Evolutionary conservation across 2,113 vertebrate genomes (phyloP), one percentile per base, ranked within the genome.

Genomic region (Antennarius striatus): DNA sequence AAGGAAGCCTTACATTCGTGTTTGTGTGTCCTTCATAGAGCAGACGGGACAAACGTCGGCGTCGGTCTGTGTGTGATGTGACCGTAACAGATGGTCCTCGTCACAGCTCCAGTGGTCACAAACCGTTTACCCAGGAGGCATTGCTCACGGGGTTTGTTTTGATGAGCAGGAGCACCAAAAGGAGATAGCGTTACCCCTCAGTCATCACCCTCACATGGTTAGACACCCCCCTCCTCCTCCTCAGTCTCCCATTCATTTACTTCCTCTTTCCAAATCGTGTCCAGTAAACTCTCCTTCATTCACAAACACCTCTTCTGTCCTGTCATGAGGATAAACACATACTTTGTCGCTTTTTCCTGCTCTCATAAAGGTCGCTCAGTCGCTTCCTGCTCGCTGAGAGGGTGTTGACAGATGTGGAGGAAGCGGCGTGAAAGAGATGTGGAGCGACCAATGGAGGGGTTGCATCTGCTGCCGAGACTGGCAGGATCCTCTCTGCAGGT

Each of bases 81-180:
- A 72, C 75, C 82, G 76, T 83, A 89, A 92, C 89, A 91, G 86
- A 91, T 92, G 88, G 89, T 71, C 29, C 74, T 81, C 74, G 88
- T 92, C 90, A 86, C 82, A 83, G 81, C 78, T 74, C 76, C 71
- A 61, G 83, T 42, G 57, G 75, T 89, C 58, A 48, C 82, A 86
- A 80, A 85, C 70, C 80, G 85, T 92, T 91, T 92, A 90, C 88
- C 91, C 90, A 90, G 88, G 88, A 91, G 90, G 88, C 91, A 87
- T 68, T 78, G 89, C 89, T 86, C 79, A 46, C 71, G 29, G 78
- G 79, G 84, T 90, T 91, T 92, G 90, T 92, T 92, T 93, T 86
- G 91, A 91, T 82, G 89, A 88, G 80, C 80, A 83, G 80, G 57
- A 90, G 73, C 84, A 84, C 83, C 88, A 90, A 92, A 90, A 90